phyloP scores from a whole-genome alignment of 2,797 vertebrate species.

The Tadarida brasiliensis region DNA sequence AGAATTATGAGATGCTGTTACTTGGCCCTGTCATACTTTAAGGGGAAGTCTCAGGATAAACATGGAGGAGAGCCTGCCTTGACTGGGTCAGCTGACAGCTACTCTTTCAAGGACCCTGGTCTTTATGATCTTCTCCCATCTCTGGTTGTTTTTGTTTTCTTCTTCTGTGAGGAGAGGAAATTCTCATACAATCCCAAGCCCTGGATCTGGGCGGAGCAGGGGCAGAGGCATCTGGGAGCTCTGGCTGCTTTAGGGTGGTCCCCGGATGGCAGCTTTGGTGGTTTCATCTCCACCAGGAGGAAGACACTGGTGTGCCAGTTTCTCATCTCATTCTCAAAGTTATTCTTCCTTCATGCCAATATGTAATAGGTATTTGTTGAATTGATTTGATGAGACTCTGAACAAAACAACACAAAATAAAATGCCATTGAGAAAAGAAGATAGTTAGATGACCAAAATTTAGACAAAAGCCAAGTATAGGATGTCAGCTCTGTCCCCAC shows the following conservation, averaged over 20 bases:
- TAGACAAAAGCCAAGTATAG: not conserved
- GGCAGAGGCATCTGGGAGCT: not conserved
- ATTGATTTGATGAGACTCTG: not conserved
- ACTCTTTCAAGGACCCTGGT: not conserved
- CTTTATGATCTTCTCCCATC: not conserved
- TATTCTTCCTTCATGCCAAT: not conserved
- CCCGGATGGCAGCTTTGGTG: not conserved
- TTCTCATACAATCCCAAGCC: not conserved
- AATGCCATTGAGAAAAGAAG: not conserved
- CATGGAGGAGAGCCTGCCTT: not conserved
- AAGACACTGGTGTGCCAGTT: not conserved
- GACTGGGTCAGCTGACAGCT: not conserved
- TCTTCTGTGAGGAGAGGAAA: not conserved
- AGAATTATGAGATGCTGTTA: not conserved
- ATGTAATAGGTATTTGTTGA: not conserved
- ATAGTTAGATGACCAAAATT: not conserved
- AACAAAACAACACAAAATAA: not conserved
- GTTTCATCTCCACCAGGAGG: not conserved
- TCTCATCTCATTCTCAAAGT: not conserved
- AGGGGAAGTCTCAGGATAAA: not conserved
- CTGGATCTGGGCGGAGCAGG: not conserved
- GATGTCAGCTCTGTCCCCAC: not conserved
- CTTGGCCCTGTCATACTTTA: not conserved
- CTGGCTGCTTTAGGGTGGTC: not conserved
- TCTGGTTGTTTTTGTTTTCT: not conserved